Percentiles rank a stretch among this genome's conserved stretches.
Conservation (phyloP, 1,140 invertebrate species). For the Drosophila burlai region DNA sequence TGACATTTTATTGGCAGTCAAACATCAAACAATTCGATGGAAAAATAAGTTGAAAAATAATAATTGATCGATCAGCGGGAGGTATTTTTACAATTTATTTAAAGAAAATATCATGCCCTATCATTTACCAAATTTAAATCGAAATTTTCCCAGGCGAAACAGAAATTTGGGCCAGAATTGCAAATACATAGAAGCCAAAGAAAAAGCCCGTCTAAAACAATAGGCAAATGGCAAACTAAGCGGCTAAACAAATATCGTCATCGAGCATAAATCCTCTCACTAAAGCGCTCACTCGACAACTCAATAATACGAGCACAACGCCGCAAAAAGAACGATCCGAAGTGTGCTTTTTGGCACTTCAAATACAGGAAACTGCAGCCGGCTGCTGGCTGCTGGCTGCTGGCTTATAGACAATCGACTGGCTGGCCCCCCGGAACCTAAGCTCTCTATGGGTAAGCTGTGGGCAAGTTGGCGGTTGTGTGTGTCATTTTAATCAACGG, state of each 20-base stretch:
- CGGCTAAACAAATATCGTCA: constrained; percentile 76
- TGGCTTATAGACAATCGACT: constrained; percentile 73
- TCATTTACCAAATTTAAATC: constrained; percentile 37
- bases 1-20: constrained; percentile 40
- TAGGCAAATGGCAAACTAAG: constrained; percentile 66
- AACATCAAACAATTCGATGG: too few relatives aligned
- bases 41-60: background rate
- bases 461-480: constrained; percentile 26
- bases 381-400: constrained; percentile 3
- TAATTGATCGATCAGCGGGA: too few relatives aligned
- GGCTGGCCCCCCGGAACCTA: constrained; percentile 21
- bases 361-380: constrained; percentile 62
- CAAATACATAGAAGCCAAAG: background rate
- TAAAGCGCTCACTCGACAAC: constrained; percentile 68
- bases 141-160: background rate
- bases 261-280: constrained; percentile 71
- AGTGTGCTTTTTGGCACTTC: constrained; percentile 80
- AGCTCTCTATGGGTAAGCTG: constrained; percentile 34
- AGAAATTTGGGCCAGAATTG: constrained; percentile 19
- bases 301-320: constrained; percentile 50
- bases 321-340: constrained; percentile 31
- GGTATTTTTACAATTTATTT: too few relatives aligned
- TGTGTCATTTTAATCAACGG: constrained; percentile 75
- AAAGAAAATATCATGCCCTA: background rate
- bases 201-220: constrained; percentile 48